Base-by-base conservation (phyloP, 2,113 vertebrate species). In the Panthera tigris region DNA sequence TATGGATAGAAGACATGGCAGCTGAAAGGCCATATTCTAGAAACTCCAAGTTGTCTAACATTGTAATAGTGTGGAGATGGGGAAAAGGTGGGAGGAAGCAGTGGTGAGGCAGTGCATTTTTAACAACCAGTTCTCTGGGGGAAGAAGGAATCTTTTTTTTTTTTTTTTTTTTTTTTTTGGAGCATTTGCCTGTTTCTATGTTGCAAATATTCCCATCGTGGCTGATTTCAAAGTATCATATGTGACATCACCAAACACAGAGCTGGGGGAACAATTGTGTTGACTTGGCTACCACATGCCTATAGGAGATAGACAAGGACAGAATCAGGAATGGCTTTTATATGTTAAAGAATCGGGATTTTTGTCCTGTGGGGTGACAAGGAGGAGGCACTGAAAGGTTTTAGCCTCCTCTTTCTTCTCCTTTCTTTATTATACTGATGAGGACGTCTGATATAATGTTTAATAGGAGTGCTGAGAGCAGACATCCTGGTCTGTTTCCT, bases 21-120 rank as follows among this genome's bases (percentile, higher is more conserved):
- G 66, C 81, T 48, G 69, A 91, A 94, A 97, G 31, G 5, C 21
- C 10, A 29, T 68, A 76, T 52, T 91, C 50, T 73, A 45, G 89
- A 96, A 89, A 89, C 39, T 73, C 82, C 91, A 89, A 79, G 80
- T 68, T 71, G 61, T 88, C 68, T 79, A 80, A 69, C 55, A 73
- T 91, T 91, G 73, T 52, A 57, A 0, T 11, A 79, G 41, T 48
- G 14, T 66, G 33, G 33, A 14, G 52, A 45, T 80, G 69, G 61
- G 69, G 69, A 50, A 83, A 52, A 94, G 48, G 13, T 71, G 27
- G n/a, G 48, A 84, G 41, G 66, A 89, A 89, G 63, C 23, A 65
- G 19, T 48, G 50, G 14, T 63, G 36, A 87, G 45, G 41, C 50
- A 36, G 36, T 27, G 55, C 23, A 4, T 41, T 45, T 88, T 89